Evolutionary conservation across 1,140 invertebrate species (phyloP).

Genomic region (Rhagoletis zephyria): DNA sequence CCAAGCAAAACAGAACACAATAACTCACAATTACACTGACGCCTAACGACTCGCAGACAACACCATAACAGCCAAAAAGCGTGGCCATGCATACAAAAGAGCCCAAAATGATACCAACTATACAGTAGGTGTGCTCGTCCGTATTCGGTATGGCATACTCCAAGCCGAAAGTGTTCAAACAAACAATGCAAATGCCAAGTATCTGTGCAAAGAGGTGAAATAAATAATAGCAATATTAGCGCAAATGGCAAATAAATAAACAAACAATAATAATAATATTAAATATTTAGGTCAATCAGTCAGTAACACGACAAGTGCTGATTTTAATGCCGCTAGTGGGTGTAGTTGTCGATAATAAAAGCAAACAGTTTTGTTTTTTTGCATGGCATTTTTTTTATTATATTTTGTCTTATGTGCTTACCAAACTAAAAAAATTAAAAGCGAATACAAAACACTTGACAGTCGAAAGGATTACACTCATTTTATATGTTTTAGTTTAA

Average conservation of each 20-base stretch:
- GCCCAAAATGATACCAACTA: constrained; percentile 66
- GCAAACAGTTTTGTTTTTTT: neutral
- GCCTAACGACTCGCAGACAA: constrained; percentile 65
- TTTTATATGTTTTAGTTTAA: constrained; percentile 36
- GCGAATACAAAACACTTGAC: constrained; percentile 66
- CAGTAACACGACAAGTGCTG: neutral
- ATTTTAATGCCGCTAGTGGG: neutral
- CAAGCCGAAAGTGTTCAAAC: constrained; percentile 63
- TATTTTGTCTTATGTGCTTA: constrained; percentile 54
- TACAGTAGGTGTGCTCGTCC: constrained; percentile 68
- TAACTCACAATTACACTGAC: constrained; percentile 64
- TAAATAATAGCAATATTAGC: no score
- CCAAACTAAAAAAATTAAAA: constrained; percentile 69
- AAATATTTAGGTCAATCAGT: neutral
- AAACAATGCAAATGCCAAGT: constrained; percentile 65
- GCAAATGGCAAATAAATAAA: neutral
- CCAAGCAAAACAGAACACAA: neutral
- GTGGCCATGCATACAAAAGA: constrained; percentile 68
- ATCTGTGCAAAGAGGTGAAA: constrained; percentile 58
- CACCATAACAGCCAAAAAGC: constrained; percentile 68
- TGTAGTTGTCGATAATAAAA: neutral
- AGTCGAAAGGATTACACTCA: constrained; percentile 62
- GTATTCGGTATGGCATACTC: constrained; percentile 65
- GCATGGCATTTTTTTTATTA: neutral
- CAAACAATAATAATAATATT: constrained; percentile 27